Conservation (phyloP, 2,797 vertebrate species). For the Trachops cirrhosus region DNA sequence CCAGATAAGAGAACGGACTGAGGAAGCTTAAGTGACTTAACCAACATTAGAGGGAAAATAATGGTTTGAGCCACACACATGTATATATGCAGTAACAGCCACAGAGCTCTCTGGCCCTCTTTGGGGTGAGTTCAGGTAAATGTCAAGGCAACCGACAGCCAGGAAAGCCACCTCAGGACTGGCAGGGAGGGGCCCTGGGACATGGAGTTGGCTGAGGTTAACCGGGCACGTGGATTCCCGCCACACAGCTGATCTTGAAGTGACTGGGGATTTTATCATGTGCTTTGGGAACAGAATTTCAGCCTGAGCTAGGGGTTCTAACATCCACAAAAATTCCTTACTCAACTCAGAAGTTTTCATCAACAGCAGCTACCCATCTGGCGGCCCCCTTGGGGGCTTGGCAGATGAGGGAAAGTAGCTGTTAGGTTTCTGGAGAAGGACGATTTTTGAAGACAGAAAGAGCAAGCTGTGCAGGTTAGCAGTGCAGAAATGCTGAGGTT, state of each 20-base stretch:
- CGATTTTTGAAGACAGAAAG: slow-evolving; percentile 36
- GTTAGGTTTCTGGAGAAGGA: slow-evolving; percentile 36
- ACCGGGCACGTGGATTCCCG: background rate
- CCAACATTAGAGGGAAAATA: slow-evolving; percentile 23
- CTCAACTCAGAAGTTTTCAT: slow-evolving; percentile 55
- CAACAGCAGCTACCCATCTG: slow-evolving; percentile 70
- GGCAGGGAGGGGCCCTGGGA: background rate
- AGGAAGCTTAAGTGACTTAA: slow-evolving; percentile 50
- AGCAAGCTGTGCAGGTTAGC: slow-evolving; percentile 1
- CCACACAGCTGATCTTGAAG: slow-evolving; percentile 41
- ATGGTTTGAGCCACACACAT: background rate
- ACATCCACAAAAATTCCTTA: slow-evolving; percentile 61
- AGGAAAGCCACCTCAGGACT: background rate
- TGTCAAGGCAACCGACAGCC: background rate
- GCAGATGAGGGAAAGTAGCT: background rate
- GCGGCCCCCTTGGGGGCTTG: slow-evolving; percentile 1
- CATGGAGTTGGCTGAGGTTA: background rate
- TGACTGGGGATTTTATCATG: slow-evolving; percentile 51
- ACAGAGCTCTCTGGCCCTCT: background rate
- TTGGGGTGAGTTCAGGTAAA: background rate
- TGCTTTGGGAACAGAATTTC: slow-evolving; percentile 64
- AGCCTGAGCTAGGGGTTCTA: slow-evolving; percentile 61
- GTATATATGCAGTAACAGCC: background rate
- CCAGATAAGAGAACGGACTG: slow-evolving; percentile 34
- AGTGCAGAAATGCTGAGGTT: background rate